Base-by-base conservation (phyloP, 2,113 vertebrate species). In the Uria aalge region DNA sequence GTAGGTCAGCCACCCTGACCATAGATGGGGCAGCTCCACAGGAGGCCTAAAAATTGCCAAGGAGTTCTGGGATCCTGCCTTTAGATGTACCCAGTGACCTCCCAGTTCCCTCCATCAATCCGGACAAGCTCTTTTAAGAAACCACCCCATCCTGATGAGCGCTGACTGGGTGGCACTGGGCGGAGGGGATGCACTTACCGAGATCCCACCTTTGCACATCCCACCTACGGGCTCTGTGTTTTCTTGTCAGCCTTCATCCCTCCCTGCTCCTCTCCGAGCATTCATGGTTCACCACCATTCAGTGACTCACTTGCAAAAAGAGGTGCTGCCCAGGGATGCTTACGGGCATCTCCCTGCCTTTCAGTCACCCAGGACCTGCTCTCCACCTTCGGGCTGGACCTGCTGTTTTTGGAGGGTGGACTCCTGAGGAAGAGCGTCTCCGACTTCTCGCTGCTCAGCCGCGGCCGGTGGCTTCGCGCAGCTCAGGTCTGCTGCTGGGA, bases 391-490 rank as follows among this genome's bases (percentile, higher is more conserved):
- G 78, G 94, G 77, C 79, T 98, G 90, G 97, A 98, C 68, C 86
- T 98, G 76, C 87, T 98, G 8, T 98, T 98, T 95, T 72, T 92
- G 67, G 96, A 98, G 18, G 45, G 93, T 22, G 98, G 98, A 30
- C 52, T 98, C 43, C 92, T 98, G 82, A 96, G 96, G 53, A 94
- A 92, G 72, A 97, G 97, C 2, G 0, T 85, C 57, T 97, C 95
- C 0, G 94, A 97, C 63, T 97, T 98, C 84, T 96, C 95, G 0
- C 36, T 98, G 57, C 23, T 95, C 82, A 95, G 92, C 64, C 84
- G 5, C 0, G 56, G 90, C 85, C 87, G 10, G 60, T n/a, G 4
- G 20, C 84, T 98, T 20, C 94, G 12, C 0, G 92, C 93, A 22
- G 95, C 95, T 91, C 97, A 98, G 98, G 98, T 98, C 59, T 21